Percentiles rank a stretch among this genome's conserved stretches.
phyloP scores from a whole-genome alignment of 2,113 vertebrate genomes.

The Odontesthes bonariensis region DNA sequence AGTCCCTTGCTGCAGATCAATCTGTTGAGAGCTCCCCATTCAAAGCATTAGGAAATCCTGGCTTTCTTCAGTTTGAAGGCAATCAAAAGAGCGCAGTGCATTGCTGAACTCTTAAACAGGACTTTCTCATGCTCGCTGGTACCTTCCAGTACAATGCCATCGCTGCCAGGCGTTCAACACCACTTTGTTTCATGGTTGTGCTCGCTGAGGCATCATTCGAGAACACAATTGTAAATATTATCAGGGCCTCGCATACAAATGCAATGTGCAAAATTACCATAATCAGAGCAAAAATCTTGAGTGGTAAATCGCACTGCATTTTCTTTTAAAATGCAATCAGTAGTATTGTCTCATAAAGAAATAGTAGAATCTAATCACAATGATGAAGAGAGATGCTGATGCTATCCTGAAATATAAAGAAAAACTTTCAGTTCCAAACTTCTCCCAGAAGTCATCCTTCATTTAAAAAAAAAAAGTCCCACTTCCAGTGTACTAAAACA shows the following conservation, averaged over 20 bases:
- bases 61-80: constrained; percentile 80
- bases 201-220: constrained; percentile 34
- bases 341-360: no score
- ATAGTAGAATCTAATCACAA: no score
- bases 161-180: constrained; percentile 47
- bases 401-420: background rate
- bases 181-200: constrained; percentile 47
- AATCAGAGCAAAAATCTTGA: background rate
- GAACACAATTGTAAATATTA: constrained; percentile 61
- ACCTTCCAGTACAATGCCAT: constrained; percentile 75
- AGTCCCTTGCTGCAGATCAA: constrained; percentile 83
- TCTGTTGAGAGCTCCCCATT: constrained; percentile 83
- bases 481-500: background rate
- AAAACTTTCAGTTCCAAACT: background rate
- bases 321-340: background rate
- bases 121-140: constrained; percentile 80
- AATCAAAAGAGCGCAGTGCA: constrained; percentile 67
- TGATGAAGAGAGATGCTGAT: no score
- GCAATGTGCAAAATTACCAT: background rate
- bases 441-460: background rate
- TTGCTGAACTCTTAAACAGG: constrained; percentile 65
- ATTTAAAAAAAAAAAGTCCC: background rate
- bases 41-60: constrained; percentile 86
- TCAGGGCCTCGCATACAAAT: constrained; percentile 51
- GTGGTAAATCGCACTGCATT: background rate